phyloP scores from a whole-genome alignment of 2,797 vertebrate genomes.

The Propithecus perrieri region DNA sequence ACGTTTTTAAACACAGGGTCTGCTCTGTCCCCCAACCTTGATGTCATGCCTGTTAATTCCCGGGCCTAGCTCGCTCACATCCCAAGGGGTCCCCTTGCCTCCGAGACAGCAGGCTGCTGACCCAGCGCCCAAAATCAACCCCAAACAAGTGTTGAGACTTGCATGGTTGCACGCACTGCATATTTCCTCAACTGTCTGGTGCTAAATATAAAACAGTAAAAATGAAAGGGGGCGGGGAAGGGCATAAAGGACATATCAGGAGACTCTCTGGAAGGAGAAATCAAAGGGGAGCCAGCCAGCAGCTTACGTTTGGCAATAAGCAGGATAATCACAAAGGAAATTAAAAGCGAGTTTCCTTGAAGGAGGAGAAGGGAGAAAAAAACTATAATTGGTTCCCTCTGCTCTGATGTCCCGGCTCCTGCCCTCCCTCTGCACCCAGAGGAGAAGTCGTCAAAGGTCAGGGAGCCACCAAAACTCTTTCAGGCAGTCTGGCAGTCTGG shows the following conservation, averaged over 20 bases:
- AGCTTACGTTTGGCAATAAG: conserved; percentile 52
- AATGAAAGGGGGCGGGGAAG: background rate
- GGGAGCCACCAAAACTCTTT: background rate
- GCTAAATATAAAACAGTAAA: conserved; percentile 28
- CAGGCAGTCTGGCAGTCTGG: background rate
- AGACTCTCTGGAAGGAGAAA: background rate
- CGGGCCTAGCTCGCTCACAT: rapidly evolving
- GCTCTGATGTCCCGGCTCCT: conserved; percentile 23
- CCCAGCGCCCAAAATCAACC: background rate
- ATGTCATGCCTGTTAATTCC: too few species aligned
- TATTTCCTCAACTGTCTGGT: conserved; percentile 20
- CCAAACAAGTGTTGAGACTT: background rate
- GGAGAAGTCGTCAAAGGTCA: background rate
- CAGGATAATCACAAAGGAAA: conserved; percentile 73
- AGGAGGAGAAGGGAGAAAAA: background rate
- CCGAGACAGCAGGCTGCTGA: background rate
- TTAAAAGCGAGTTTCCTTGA: conserved; percentile 70
- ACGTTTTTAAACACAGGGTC: background rate
- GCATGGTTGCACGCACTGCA: rapidly evolving
- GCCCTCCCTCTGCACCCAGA: conserved; percentile 69
- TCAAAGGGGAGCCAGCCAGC: background rate
- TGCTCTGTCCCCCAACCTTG: background rate
- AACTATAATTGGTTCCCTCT: conserved; percentile 74
- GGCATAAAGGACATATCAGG: background rate
- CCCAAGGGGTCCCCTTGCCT: background rate